phyloP scores from a whole-genome alignment of 2,113 vertebrate genomes.

The Epinephelus fuscoguttatus region DNA sequence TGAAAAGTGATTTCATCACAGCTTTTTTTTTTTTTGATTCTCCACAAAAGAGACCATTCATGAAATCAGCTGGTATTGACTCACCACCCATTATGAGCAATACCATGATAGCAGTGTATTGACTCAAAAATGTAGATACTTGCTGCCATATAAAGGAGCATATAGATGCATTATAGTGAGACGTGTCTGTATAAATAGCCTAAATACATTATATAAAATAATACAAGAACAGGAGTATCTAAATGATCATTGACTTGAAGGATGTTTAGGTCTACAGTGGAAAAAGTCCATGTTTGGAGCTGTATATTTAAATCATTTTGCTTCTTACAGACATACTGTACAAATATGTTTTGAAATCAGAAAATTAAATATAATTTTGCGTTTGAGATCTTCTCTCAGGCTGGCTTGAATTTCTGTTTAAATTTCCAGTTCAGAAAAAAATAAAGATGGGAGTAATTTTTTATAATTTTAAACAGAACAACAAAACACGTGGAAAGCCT shows the following conservation, averaged over 20 bases:
- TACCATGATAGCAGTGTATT: not conserved
- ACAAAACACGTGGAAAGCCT: not conserved
- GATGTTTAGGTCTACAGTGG: not conserved
- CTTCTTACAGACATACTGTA: not conserved
- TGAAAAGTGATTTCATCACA: conserved; percentile 49
- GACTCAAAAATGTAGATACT: not conserved
- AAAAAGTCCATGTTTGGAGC: not conserved
- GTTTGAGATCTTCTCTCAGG: not conserved
- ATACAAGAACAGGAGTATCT: not conserved
- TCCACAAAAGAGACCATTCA: conserved; percentile 10
- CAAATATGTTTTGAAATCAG: not conserved
- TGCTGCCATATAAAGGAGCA: not conserved
- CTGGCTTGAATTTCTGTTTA: not conserved
- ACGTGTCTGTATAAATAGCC: not conserved
- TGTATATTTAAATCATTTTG: not conserved
- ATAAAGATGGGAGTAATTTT: not conserved
- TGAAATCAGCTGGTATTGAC: not conserved
- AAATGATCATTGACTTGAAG: not conserved
- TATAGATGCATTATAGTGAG: not conserved
- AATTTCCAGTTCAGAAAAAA: not conserved
- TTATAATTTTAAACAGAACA: not conserved
- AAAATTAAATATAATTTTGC: not conserved
- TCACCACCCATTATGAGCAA: not conserved
- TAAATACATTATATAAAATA: not conserved
- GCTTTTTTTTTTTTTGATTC: conserved; percentile 9